Evolutionary conservation across 2,888 invertebrate genomes (phyloP), one percentile per base, ranked within the genome.

Genomic region (Hemicrepidius hirtus): DNA sequence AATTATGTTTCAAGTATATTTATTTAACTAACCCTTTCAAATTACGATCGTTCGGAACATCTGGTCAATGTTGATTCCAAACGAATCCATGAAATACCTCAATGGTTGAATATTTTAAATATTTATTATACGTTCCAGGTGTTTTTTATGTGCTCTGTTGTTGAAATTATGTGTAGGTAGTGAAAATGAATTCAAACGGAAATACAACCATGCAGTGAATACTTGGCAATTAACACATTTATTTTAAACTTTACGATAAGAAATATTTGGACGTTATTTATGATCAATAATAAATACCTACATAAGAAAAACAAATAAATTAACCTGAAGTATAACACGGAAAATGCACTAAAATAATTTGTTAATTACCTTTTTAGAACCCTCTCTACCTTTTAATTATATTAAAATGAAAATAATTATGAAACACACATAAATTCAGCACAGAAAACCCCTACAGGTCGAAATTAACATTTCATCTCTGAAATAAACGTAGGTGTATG

Each of bases 391-490:
- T 28, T 28, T 50, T 12, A 21, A 24, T 50, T 21, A 24, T 24
- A 21, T 44, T 50, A 12, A 13, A 50, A 50, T 0, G 21, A 5
- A 50, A 50, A 50, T 13, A 50, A 21, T n/a, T n/a, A n/a, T 4
- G 3, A 21, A 4, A n/a, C 12, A 32, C 24, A 9, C 32, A 9
- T 1, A 32, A 32, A 9, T 32, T 32, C 32, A 32, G 9, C 32
- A 32, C 32, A 6, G 10, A 20, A 21, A 24, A 13, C 28, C 16
- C 21, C 21, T 6, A 24, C 24, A 50, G 12, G 24, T 21, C 18
- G 1, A 24, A 24, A n/a, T 57, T 37, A 9, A 57, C 40, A 57
- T 40, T 40, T 40, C 37, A 40, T 7, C 10, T 37, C 37, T 57
- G 18, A 4, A 20, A 7, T n/a, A 40, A 10, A 12, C 18, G 57